Evolutionary conservation across 2,113 vertebrate species (phyloP).

Genomic region (Ophiodon elongatus): DNA sequence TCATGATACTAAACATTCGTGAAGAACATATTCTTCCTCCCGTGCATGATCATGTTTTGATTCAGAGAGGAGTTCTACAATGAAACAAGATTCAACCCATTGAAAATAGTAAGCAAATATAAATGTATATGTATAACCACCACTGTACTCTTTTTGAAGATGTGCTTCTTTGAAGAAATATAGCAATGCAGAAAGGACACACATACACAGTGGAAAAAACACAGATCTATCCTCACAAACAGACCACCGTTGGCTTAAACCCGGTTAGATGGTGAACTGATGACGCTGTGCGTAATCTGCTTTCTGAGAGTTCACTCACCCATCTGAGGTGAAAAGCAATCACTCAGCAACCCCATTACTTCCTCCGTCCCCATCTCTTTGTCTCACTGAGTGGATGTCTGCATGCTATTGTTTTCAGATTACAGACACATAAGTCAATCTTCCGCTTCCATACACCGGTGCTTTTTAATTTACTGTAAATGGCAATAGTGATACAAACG

Average conservation of each 20-base stretch:
- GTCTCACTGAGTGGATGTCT: slow-evolving; percentile 31
- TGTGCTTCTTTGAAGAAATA: no score
- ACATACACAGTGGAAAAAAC: not conserved
- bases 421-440: slow-evolving; percentile 48
- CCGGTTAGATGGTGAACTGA: slow-evolving; percentile 29
- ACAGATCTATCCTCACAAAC: not conserved
- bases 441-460: slow-evolving; percentile 22
- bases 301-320: slow-evolving; percentile 52
- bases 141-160: no score
- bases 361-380: slow-evolving; percentile 17
- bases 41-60: no score
- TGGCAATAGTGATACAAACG: not conserved
- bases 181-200: not conserved
- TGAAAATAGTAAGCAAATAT: not conserved
- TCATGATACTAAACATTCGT: no score
- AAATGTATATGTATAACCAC: no score
- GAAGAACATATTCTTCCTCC: no score
- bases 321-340: slow-evolving; percentile 68
- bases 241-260: slow-evolving; percentile 11
- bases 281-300: slow-evolving; percentile 58
- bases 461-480: slow-evolving; percentile 44
- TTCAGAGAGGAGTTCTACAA: no score
- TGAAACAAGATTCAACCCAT: not conserved
- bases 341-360: slow-evolving; percentile 55
- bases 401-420: slow-evolving; percentile 63